Base-by-base conservation (phyloP, 2,797 vertebrate genomes). In the Notolepis coatsorum region DNA sequence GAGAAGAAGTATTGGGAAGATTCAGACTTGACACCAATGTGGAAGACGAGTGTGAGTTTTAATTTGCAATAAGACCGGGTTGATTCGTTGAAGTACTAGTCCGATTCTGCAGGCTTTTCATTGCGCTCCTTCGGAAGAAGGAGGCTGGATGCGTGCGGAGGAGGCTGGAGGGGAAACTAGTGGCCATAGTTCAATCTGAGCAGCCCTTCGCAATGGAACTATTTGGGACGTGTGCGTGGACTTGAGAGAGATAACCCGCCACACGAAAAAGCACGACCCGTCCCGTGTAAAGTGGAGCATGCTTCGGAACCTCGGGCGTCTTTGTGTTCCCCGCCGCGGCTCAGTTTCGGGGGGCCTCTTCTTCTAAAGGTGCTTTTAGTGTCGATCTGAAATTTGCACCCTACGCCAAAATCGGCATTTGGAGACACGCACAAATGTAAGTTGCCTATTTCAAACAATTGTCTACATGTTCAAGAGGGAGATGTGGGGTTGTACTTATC, bases 201-300 rank as follows among this genome's bases (percentile, higher is more conserved):
- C 75, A 75, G 68, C 42, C 61, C 53, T 42, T 71, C 61, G 76
- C 49, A 68, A 93, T 92, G 92, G 92, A 92, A 86, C 75, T 82
- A 78, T 73, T 51, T 59, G 57, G 89, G 85, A 69, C 80, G 75
- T 57, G 45, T n/a, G n/a, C n/a, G n/a, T 54, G 31, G 82, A 77
- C 75, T 71, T 51, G 67, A 56, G 68, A 23, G 78, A 68, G 62
- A 67, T 77, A n/a, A 80, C 71, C 85, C 76, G 86, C 81, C 47
- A 37, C 68, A 6, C 79, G 78, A 79, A 71, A 71, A 23, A 35
- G 42, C 76, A 27, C 57, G 75, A 57, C 72, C 73, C 66, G 65
- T 42, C 66, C 80, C 5, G 60, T 61, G 68, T 74, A 64, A 73
- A 84, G 76, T 75, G 82, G 80, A 86, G 81, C 81, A 85, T 85